Percentiles rank a stretch among this genome's conserved stretches.
Conservation (phyloP, 1,140 invertebrate genomes). For the Tetramorium simillimum region DNA sequence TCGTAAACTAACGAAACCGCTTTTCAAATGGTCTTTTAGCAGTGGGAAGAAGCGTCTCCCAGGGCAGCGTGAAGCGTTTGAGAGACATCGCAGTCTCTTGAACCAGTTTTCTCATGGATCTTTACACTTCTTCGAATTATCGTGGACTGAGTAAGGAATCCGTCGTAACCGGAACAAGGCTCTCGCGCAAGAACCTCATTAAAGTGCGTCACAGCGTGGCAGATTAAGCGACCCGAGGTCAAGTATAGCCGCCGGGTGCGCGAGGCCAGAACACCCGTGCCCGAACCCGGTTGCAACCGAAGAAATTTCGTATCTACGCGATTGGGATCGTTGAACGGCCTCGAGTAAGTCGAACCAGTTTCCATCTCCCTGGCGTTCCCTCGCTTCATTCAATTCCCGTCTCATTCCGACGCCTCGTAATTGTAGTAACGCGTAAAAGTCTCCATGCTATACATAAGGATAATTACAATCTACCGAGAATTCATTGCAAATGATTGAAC, state of each 20-base stretch:
- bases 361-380: background rate
- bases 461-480: slow-evolving; percentile 6
- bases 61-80: background rate
- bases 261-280: background rate
- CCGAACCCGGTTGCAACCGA: background rate
- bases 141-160: background rate
- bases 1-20: background rate
- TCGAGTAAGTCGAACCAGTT: slow-evolving; percentile 55
- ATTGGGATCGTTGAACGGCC: slow-evolving; percentile 67
- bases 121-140: background rate
- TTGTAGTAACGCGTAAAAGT: background rate
- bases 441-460: background rate
- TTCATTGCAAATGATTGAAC: background rate
- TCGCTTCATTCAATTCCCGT: slow-evolving; percentile 14
- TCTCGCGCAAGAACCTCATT: slow-evolving; percentile 18
- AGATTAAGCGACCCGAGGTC: slow-evolving; percentile 24
- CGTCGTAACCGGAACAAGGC: slow-evolving; percentile 3
- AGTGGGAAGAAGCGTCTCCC: background rate
- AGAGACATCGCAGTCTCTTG: background rate
- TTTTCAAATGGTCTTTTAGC: background rate
- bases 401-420: background rate
- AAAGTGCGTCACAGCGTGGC: slow-evolving; percentile 23
- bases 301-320: background rate
- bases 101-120: background rate
- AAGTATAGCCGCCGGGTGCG: background rate